Evolutionary conservation across 1,140 invertebrate species (phyloP).

Genomic region (Neocloeon triangulifer): DNA sequence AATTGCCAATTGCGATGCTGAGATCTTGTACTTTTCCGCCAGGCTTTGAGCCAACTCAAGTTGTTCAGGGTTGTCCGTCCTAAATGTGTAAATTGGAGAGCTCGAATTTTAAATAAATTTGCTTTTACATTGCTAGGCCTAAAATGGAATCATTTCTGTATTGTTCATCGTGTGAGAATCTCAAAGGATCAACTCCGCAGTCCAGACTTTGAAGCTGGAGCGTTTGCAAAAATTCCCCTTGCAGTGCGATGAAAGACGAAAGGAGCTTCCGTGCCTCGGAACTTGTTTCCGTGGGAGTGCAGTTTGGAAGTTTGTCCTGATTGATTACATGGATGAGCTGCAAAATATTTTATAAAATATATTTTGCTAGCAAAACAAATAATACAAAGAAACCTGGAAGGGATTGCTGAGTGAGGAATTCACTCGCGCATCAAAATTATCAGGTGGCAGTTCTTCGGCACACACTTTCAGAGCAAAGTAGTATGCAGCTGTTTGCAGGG

Average conservation of each 20-base stretch:
- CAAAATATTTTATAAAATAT: too few relatives aligned
- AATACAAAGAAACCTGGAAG: too few relatives aligned
- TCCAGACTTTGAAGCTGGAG: constrained; percentile 17
- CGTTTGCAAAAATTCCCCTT: too few relatives aligned
- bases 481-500: constrained; percentile 16
- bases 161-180: constrained; percentile 21
- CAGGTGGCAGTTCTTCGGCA: constrained; percentile 9
- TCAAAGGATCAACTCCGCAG: constrained; percentile 20
- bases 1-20: constrained; percentile 2
- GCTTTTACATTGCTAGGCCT: constrained; percentile 24
- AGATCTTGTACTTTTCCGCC: constrained; percentile 8
- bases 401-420: too few relatives aligned
- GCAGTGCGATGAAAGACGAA: too few relatives aligned
- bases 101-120: background rate
- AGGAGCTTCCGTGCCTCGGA: too few relatives aligned
- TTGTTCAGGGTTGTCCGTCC: constrained; percentile 10
- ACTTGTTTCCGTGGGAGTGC: too few relatives aligned
- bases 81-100: constrained; percentile 1
- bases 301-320: too few relatives aligned
- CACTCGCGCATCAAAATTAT: constrained; percentile 1
- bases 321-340: too few relatives aligned
- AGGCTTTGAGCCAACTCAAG: constrained; percentile 10
- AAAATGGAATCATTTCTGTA: constrained; percentile 26
- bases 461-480: constrained; percentile 17
- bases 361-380: too few relatives aligned